Conservation (phyloP, 2,797 vertebrate genomes). For the Sebastes iracundus region DNA sequence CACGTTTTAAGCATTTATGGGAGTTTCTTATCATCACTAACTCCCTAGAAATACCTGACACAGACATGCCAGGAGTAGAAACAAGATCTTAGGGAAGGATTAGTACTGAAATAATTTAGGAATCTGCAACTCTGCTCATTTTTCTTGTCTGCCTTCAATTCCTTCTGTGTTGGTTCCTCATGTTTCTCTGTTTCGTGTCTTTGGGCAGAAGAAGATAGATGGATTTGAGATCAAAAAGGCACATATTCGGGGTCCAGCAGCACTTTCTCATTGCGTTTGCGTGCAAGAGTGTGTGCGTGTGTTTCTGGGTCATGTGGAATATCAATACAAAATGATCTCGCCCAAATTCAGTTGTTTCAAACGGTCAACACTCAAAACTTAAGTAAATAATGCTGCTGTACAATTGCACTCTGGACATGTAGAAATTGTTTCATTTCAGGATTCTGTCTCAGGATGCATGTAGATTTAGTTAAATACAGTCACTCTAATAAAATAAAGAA, state of each 20-base stretch:
- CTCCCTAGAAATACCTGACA: neutral
- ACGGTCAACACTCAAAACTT: slow-evolving; percentile 11
- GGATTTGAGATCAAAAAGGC: neutral
- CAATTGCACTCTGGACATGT: neutral
- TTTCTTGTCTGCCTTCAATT: neutral
- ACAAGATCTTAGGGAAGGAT: neutral
- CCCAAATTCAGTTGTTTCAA: slow-evolving; percentile 18
- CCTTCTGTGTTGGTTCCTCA: neutral
- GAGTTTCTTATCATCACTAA: neutral
- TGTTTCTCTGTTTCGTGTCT: slow-evolving; percentile 16
- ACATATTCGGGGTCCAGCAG: neutral
- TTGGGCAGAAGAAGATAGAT: neutral
- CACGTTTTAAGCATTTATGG: neutral
- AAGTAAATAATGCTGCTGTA: neutral
- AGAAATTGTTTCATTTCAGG: neutral
- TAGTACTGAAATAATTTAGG: too few species aligned
- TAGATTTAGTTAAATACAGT: neutral
- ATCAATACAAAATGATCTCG: slow-evolving; percentile 19
- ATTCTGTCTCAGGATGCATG: neutral
- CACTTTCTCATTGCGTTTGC: neutral
- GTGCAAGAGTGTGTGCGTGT: neutral
- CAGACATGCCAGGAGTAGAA: neutral
- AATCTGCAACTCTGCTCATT: neutral
- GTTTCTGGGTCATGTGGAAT: slow-evolving; percentile 22
- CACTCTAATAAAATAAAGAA: neutral